These are phyloP conservation scores for Mayetiola destructor DNA, from an alignment of 2,888 invertebrate species.

Conservation along the genomic window DNA sequence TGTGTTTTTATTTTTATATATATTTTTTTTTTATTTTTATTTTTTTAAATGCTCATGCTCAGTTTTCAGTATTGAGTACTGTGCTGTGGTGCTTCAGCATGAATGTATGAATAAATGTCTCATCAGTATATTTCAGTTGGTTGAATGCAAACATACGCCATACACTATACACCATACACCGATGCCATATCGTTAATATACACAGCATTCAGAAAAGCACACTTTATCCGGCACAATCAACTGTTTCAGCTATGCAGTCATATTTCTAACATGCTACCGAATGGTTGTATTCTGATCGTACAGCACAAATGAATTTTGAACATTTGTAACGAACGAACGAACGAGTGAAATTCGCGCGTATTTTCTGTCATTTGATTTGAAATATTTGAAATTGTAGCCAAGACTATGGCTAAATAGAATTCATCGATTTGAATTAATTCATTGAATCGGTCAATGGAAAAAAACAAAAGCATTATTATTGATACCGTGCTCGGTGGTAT, in stretches of 20 bases:
- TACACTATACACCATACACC: neutral
- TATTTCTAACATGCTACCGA: constrained; percentile 1
- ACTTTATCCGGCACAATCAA: neutral
- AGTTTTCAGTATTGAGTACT: neutral
- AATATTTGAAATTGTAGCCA: no score
- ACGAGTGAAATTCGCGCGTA: no score
- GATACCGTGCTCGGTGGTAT: neutral
- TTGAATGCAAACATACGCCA: neutral
- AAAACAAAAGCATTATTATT: neutral
- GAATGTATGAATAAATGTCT: neutral
- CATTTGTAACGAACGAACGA: neutral
- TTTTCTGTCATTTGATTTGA: no score
- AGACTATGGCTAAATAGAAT: no score
- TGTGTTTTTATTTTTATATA: no score
- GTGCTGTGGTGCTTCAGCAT: neutral
- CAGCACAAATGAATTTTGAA: neutral
- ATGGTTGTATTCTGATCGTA: neutral
- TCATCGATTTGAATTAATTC: no score
- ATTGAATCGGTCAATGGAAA: no score
- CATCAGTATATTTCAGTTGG: neutral
- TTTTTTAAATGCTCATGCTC: neutral
- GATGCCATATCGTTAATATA: neutral
- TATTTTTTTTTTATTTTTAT: neutral
- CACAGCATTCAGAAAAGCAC: neutral
- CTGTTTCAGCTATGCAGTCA: neutral